These are phyloP conservation scores for Acleris literana DNA, from an alignment of 2,888 invertebrate genomes.

Conservation along the genomic window DNA sequence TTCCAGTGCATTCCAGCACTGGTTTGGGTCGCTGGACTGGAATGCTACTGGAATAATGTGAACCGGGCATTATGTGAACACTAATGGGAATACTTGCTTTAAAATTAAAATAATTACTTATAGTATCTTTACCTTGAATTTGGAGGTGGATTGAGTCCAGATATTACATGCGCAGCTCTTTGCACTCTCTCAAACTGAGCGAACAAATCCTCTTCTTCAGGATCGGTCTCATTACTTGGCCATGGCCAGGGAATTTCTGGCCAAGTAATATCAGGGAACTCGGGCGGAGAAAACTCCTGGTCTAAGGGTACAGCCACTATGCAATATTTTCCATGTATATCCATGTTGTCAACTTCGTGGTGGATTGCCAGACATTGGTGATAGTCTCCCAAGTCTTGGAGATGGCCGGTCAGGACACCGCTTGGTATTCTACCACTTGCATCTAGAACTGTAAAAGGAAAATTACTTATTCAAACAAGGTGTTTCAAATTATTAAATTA, in stretches of 20 bases:
- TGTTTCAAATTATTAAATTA: neutral
- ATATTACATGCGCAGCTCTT: slow-evolving; percentile 44
- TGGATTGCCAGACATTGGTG: slow-evolving; percentile 58
- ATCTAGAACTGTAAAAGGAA: slow-evolving; percentile 64
- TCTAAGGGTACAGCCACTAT: slow-evolving; percentile 51
- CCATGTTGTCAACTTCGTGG: slow-evolving; percentile 42
- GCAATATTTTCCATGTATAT: slow-evolving; percentile 74
- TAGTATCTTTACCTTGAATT: slow-evolving; percentile 41
- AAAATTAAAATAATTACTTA: too few relatives aligned
- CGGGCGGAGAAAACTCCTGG: slow-evolving; percentile 44
- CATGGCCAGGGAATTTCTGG: slow-evolving; percentile 39
- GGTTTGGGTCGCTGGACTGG: too few relatives aligned
- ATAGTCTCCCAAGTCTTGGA: slow-evolving; percentile 68
- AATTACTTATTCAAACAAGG: neutral
- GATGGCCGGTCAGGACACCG: slow-evolving; percentile 64
- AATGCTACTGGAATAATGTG: too few relatives aligned
- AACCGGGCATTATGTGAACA: too few relatives aligned
- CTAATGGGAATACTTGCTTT: too few relatives aligned
- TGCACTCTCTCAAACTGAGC: slow-evolving; percentile 38
- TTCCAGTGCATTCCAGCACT: too few relatives aligned
- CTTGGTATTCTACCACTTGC: slow-evolving; percentile 68
- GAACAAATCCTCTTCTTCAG: slow-evolving; percentile 16
- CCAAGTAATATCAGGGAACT: slow-evolving; percentile 36
- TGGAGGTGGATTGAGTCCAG: slow-evolving; percentile 45
- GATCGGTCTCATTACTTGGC: slow-evolving; percentile 32